phyloP scores from a whole-genome alignment of 2,888 invertebrate species.

The Cetonia aurata region DNA sequence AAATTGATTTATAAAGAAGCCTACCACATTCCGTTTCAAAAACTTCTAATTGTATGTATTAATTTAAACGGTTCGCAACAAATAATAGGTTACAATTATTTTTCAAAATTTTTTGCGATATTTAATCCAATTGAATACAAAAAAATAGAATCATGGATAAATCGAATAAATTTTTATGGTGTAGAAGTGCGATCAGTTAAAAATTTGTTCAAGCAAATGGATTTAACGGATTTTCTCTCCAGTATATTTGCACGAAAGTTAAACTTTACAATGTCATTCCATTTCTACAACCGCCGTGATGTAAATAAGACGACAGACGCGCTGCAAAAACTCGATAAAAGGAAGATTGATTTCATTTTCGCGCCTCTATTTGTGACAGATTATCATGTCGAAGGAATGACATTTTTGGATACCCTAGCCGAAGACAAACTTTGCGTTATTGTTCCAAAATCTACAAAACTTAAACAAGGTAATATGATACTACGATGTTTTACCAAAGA shows the following conservation, averaged over 20 bases:
- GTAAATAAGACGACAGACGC: constrained; percentile 60
- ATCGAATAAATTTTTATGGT: neutral
- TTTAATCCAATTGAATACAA: constrained; percentile 1
- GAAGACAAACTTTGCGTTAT: constrained; percentile 65
- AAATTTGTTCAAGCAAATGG: constrained; percentile 1
- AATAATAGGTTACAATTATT: constrained; percentile 2
- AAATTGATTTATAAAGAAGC: constrained; percentile 1
- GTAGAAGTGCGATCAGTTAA: constrained; percentile 10
- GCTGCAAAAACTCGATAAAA: constrained; percentile 61
- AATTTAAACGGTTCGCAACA: neutral
- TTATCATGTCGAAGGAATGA: constrained; percentile 62
- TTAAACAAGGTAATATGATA: constrained; percentile 64
- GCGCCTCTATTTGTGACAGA: constrained; percentile 66
- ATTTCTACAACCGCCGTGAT: constrained; percentile 44
- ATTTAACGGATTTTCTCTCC: neutral
- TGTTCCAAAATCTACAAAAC: constrained; percentile 63
- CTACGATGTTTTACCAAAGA: constrained; percentile 60
- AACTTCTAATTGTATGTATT: neutral
- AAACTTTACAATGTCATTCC: constrained; percentile 6
- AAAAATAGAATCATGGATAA: neutral
- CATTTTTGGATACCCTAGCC: constrained; percentile 63
- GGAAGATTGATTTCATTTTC: constrained; percentile 62
- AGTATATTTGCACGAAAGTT: neutral
- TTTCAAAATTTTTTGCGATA: neutral
- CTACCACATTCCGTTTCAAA: constrained; percentile 4